phyloP scores from a whole-genome alignment of 2,113 vertebrate genomes.

The Collichthys lucidus region DNA sequence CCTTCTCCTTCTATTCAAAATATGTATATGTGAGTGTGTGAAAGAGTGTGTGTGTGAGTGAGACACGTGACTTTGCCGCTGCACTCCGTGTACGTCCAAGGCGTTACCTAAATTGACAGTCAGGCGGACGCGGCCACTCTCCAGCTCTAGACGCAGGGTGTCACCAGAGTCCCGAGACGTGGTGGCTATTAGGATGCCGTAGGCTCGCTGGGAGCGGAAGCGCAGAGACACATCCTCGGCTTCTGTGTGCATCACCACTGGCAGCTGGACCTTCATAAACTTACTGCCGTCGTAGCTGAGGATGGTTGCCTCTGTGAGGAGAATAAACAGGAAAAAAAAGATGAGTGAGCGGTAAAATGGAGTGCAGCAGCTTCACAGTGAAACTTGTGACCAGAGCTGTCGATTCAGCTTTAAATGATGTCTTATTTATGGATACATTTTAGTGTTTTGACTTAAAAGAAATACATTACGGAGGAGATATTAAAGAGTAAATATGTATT shows the following conservation, averaged over 20 bases:
- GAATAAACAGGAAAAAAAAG: background rate
- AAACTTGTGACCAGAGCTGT: conserved; percentile 18
- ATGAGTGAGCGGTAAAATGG: conserved; percentile 27
- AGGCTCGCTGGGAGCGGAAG: conserved; percentile 95
- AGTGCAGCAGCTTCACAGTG: conserved; percentile 10
- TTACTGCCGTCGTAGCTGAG: conserved; percentile 98
- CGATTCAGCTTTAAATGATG: conserved; percentile 23
- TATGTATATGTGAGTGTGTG: conserved; percentile 54
- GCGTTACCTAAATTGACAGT: conserved; percentile 98
- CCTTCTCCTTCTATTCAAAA: conserved; percentile 86
- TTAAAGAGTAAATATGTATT: conserved; percentile 14
- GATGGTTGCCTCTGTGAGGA: conserved; percentile 91
- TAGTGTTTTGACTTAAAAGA: conserved; percentile 17
- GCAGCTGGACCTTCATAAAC: conserved; percentile 99
- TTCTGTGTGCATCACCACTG: conserved; percentile 97
- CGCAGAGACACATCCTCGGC: conserved; percentile 95
- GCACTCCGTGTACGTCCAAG: conserved; percentile 35
- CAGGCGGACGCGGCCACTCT: conserved; percentile 94
- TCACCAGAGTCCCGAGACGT: conserved; percentile 96
- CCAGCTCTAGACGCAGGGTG: conserved; percentile 94
- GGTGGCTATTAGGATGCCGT: conserved; percentile 97
- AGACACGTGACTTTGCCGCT: conserved; percentile 39
- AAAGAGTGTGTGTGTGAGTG: conserved; percentile 6
- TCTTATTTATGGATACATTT: conserved; percentile 29
- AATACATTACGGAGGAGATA: conserved; percentile 7